Base-by-base conservation (phyloP, 2,888 invertebrate genomes). In the Lasioglossum vierecki region DNA sequence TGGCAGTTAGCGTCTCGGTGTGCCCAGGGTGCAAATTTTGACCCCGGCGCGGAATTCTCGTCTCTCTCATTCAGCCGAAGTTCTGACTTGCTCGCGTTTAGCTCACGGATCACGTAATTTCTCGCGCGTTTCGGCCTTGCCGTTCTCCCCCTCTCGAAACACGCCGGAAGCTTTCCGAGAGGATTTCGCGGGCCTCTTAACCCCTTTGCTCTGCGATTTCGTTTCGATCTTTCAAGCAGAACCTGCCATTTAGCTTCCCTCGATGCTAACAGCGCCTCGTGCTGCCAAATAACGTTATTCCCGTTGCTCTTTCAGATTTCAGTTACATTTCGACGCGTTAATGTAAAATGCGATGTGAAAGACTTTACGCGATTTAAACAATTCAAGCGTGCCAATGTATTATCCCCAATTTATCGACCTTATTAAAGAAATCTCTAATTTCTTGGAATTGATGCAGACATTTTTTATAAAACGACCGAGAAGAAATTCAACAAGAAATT, bases 81-180 rank as follows among this genome's bases (percentile, higher is more conserved):
- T 63, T 63, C 63, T 30, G 63, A 63, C 63, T 63, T 63, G 30
- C 63, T 63, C 63, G 26, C 63, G 63, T 30, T 63, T 63, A 63
- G 63, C 30, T 63, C 63, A 30, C 63, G 63, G 39, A 75, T 75
- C 75, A 57, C 44, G 84, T 73, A 66, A 84, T 73, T 76, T 49
- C 30, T 30, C 30, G 60, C 63, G 63, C 73, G 79, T 74, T 68
- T n/a, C 75, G 39, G 39, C 39, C 60, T 41, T 39, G 60, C 13
- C n/a, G 49, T 26, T 53, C 53, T 53, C 53, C 4, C 53, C 9
- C 53, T 53, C n/a, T 53, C 30, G 63, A 26, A 63, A 63, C 63
- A 30, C 63, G 30, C 26, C 63, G 30, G 63, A 63, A 63, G 63
- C 63, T 26, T 30, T 63, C 30, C 30, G 63, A 30, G 63, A 63